Evolutionary conservation across 2,113 vertebrate species (phyloP), one percentile per base, ranked within the genome.

Genomic region (Platichthys stellatus): DNA sequence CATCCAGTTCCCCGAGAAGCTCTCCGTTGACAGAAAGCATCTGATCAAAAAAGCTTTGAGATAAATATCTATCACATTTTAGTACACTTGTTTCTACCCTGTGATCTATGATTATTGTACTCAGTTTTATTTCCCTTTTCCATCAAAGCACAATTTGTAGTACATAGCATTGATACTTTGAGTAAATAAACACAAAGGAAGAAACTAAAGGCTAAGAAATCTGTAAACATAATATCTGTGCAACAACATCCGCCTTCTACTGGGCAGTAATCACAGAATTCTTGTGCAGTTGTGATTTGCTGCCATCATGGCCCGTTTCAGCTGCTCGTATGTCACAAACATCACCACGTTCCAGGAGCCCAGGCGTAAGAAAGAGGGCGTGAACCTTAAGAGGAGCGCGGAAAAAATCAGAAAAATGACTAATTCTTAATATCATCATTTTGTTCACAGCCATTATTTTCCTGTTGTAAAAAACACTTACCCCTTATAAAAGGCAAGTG

Each of bases 281-380:
- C 88, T 28, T 57, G 83, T 90, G 66, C 5, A 45, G 31, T 89
- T 90, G 9, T 89, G 76, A 7, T 86, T 88, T 0, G 91, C 90
- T 5, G 91, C 83, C 93, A 89, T 94, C 92, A 95, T 90, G 57
- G 93, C 95, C 2, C 92, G 87, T 84, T 96, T 96, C 70, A 96
- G 92, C 92, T 96, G 94, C 90, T 97, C 93, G 0, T 95, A 96
- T 21, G 95, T 95, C 58, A 96, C 90, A 1, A 97, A 96, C 94
- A 95, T 96, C 88, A 96, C 92, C 57, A 96, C 92, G 0, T 96
- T 96, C 96, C 96, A 96, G 83, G 95, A 97, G 31, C 96, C 94
- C 75, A 97, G 90, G 63, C 94, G 92, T 63, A 96, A 91, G 86
- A 97, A 96, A 0, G 95, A 96, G 8, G 95, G 95, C 89, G 93